phyloP scores from a whole-genome alignment of 2,113 vertebrate species.

The Tautogolabrus adspersus region DNA sequence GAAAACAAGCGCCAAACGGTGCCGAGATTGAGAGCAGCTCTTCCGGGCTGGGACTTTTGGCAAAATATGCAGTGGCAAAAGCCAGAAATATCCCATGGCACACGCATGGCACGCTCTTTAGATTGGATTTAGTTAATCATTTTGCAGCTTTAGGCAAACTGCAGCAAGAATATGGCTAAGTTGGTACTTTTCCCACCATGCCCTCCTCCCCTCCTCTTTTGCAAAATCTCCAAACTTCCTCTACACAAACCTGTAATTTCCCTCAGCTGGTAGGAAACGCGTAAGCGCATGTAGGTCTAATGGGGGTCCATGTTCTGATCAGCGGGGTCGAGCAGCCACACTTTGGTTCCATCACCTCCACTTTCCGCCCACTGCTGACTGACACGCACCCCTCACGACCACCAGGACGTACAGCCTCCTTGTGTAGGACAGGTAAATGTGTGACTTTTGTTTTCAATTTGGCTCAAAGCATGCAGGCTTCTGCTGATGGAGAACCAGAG shows the following conservation, averaged over 20 bases:
- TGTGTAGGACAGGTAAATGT: constrained; percentile 88
- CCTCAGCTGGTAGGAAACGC: constrained; percentile 84
- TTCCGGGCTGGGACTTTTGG: constrained; percentile 55
- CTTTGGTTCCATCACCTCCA: constrained; percentile 77
- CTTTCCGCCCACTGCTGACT: constrained; percentile 79
- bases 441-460: constrained; percentile 77
- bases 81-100: constrained; percentile 2
- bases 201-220: not conserved
- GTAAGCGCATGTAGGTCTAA: constrained; percentile 77
- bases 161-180: not conserved
- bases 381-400: constrained; percentile 78
- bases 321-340: constrained; percentile 79
- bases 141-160: not conserved
- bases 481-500: constrained; percentile 82
- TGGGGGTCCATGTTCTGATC: constrained; percentile 79
- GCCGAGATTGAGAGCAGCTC: constrained; percentile 58
- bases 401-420: constrained; percentile 79
- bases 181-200: not conserved
- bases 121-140: not conserved
- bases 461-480: constrained; percentile 77
- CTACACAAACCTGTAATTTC: constrained; percentile 82
- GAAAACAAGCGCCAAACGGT: constrained; percentile 81
- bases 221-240: constrained; percentile 17
- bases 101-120: not conserved
- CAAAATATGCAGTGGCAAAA: constrained; percentile 7